A percentile compares a stretch with the other conserved stretches of the same genome.
Conservation (phyloP, 2,888 invertebrate species). For the Anoplius nigerrimus region DNA sequence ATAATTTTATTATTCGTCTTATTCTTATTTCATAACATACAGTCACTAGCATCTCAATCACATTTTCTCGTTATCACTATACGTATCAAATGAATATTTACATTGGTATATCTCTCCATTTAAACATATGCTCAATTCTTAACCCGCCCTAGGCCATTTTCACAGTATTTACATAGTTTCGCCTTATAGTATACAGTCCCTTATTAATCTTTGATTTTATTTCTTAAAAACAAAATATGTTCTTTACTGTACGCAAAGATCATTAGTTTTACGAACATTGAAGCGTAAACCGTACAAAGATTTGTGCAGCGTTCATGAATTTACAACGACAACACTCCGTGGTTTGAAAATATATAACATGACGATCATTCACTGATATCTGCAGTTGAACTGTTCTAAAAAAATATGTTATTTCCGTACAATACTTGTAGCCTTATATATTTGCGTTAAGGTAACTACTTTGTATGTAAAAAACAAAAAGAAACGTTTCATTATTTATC, state of each 20-base stretch:
- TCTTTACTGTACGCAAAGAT: not conserved
- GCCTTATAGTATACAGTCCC: conserved; percentile 51
- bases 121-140: conserved; percentile 37
- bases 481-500: no score
- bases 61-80: conserved; percentile 65
- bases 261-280: not conserved
- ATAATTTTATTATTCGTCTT: conserved; percentile 51
- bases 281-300: no score
- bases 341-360: no score
- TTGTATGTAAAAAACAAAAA: no score
- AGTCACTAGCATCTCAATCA: conserved; percentile 72
- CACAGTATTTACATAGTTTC: conserved; percentile 64
- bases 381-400: no score
- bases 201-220: conserved; percentile 61
- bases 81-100: conserved; percentile 64
- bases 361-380: no score
- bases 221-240: conserved; percentile 39
- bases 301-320: no score
- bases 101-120: conserved; percentile 60
- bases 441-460: no score
- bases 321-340: no score
- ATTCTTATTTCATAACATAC: conserved; percentile 57
- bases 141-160: conserved; percentile 40
- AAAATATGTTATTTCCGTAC: no score
- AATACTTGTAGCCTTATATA: no score